Base-by-base conservation (phyloP, 2,888 invertebrate genomes). In the Apomyelois bistriatella region DNA sequence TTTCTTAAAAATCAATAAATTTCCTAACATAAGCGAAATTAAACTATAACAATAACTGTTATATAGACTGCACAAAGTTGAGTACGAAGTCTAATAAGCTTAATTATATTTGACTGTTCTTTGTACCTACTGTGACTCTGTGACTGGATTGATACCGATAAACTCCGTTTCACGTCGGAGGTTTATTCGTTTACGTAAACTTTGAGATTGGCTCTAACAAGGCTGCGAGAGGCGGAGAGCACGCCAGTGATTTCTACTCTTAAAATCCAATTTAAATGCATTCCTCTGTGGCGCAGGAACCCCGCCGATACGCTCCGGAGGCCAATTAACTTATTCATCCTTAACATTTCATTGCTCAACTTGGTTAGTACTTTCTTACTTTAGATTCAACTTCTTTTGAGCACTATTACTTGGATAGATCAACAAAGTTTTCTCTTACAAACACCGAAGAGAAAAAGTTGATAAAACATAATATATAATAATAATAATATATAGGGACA, bases 221-320 rank as follows among this genome's bases (percentile, higher is more conserved):
- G 89, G 83, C 85, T 76, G 75, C 72, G 76, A 78, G 77, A 79
- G 80, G 82, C 79, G 77, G 79, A 70, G 81, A 72, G 77, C 70
- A 72, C 81, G 78, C 74, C 82, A 82, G 86, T 87, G 89, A 89
- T 90, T 90, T 88, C 88, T 86, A 85, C 87, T 89, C 90, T 89
- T 90, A 90, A 89, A 90, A 89, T 88, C 89, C 89, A 89, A 90
- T 90, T 90, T 90, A 90, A 90, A 90, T 90, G 90, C 89, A 90
- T 90, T 90, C 89, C 90, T 88, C 87, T 87, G 88, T 82, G 87
- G 85, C 89, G 77, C 88, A 85, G 86, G 84, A 85, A 84, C 79
- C 77, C 74, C 79, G 78, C 76, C 87, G 87, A 88, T 89, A 87
- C 86, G 81, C 88, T 84, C 83, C 74, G 65, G 86, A 82, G 89